A percentile compares a stretch with the other conserved stretches of the same genome.
These are phyloP conservation scores for Phrynosoma blainvillii DNA, from an alignment of 2,113 vertebrate genomes.

Conservation along the genomic window DNA sequence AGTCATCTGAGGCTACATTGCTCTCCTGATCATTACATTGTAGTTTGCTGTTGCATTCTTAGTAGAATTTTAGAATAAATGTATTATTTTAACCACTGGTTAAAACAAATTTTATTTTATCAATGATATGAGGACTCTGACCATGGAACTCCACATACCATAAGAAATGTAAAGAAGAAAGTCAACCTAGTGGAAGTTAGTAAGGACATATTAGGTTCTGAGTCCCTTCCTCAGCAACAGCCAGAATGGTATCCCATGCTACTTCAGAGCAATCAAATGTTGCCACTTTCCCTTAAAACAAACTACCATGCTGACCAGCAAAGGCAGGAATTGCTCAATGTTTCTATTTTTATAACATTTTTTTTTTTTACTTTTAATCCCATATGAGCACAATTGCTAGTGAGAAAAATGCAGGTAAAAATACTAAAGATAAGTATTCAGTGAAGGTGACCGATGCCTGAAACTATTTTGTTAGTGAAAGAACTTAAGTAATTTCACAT, in stretches of 20 bases:
- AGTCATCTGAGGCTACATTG: no score
- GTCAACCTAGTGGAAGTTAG: no score
- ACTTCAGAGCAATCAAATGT: background rate
- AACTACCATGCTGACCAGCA: background rate
- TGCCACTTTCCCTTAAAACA: background rate
- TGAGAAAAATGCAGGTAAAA: slow-evolving; percentile 1
- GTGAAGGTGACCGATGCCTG: background rate
- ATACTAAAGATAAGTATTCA: background rate
- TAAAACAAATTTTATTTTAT: no score
- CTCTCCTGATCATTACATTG: no score
- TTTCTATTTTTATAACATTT: background rate
- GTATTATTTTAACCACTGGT: no score
- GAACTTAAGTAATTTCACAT: slow-evolving; percentile 29
- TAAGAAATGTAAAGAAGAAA: no score
- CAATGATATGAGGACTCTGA: no score
- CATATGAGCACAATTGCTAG: background rate
- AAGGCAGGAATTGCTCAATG: background rate
- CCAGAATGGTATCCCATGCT: background rate
- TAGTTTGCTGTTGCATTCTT: no score
- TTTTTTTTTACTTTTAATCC: background rate
- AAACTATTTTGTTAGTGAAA: background rate
- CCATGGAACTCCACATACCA: no score
- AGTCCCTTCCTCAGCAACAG: no score
- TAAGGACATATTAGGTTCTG: no score
- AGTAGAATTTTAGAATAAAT: no score